These are phyloP conservation scores for Delichon dasypus DNA, from an alignment of 2,797 vertebrate species.

Conservation along the genomic window DNA sequence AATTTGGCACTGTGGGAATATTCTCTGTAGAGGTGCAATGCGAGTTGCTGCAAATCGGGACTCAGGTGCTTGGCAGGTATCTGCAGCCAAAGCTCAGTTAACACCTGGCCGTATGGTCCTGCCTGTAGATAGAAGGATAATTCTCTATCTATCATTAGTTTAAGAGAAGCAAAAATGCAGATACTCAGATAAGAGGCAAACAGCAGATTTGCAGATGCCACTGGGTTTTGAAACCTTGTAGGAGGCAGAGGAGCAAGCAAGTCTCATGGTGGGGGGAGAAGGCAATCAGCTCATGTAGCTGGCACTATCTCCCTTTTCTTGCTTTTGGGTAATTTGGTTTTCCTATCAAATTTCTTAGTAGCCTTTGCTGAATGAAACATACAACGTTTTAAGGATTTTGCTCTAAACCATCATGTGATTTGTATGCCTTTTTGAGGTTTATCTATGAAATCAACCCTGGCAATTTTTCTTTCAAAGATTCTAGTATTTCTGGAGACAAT, in stretches of 20 bases:
- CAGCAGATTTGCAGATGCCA: neutral
- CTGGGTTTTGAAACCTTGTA: neutral
- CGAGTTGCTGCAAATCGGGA: conserved; percentile 35
- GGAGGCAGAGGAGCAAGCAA: neutral
- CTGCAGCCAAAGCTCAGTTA: neutral
- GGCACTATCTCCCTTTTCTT: neutral
- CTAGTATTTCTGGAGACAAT: neutral
- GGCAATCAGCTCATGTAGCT: neutral
- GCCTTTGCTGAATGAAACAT: neutral
- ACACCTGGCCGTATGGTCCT: conserved; percentile 1
- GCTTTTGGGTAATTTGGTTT: neutral
- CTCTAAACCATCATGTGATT: neutral
- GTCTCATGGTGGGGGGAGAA: neutral
- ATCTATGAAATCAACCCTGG: neutral
- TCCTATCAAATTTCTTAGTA: neutral
- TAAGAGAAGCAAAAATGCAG: conserved; percentile 1
- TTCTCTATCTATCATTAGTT: neutral
- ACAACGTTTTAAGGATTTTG: neutral
- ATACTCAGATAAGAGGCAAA: neutral
- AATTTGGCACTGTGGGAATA: neutral
- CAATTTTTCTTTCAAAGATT: conserved; percentile 1
- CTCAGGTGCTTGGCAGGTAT: conserved; percentile 42
- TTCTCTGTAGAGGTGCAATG: neutral
- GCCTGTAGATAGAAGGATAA: neutral
- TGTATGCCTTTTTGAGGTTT: neutral